Conservation (phyloP, 2,113 vertebrate genomes). For the Rhabdomys dilectus region DNA sequence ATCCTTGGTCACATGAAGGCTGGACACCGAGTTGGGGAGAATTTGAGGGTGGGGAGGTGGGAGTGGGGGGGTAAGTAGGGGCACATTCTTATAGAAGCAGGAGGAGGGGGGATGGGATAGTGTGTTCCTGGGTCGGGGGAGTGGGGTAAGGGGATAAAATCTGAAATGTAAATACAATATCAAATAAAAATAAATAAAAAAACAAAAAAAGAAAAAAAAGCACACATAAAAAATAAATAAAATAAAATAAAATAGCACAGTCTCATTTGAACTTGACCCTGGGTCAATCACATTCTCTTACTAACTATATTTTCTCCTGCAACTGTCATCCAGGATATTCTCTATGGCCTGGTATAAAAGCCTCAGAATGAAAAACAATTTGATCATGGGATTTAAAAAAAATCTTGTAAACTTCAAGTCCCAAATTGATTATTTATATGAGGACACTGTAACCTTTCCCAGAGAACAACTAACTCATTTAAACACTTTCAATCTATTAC, state of each 20-base stretch:
- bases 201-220: no score
- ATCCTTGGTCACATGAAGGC: no score
- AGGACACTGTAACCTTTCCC: background rate
- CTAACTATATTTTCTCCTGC: background rate
- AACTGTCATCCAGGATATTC: background rate
- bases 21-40: no score
- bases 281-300: background rate
- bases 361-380: background rate
- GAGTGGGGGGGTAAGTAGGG: no score
- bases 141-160: no score
- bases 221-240: no score
- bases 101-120: no score
- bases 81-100: no score
- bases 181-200: no score
- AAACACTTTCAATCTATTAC: background rate
- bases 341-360: background rate
- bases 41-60: no score
- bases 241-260: conserved; percentile 5
- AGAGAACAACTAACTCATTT: background rate
- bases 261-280: conserved; percentile 31
- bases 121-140: no score
- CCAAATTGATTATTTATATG: conserved; percentile 16
- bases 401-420: conserved; percentile 2
- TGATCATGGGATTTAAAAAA: conserved; percentile 44
- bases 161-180: no score